phyloP scores from a whole-genome alignment of 2,797 vertebrate species.

The Myripristis jacobus region DNA sequence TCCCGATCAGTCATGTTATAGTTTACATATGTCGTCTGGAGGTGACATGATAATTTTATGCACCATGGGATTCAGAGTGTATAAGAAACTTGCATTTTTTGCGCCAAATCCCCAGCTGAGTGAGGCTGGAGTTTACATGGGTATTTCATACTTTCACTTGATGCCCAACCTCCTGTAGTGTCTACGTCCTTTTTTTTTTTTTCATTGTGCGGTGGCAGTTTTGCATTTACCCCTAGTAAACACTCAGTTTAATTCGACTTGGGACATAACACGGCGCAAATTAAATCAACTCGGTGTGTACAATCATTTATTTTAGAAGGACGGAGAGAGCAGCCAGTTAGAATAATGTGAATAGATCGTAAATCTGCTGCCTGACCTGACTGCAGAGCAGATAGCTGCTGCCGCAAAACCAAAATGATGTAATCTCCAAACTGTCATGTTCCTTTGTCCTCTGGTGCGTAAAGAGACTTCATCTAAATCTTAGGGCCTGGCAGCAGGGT shows the following conservation, averaged over 20 bases:
- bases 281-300: conserved; percentile 67
- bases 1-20: background rate
- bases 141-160: conserved; percentile 34
- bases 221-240: conserved; percentile 64
- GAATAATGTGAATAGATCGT: conserved; percentile 54
- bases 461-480: conserved; percentile 59
- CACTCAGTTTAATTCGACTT: conserved; percentile 73
- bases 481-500: conserved; percentile 23
- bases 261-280: conserved; percentile 68
- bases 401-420: conserved; percentile 55
- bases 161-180: conserved; percentile 44
- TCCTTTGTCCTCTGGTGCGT: conserved; percentile 58
- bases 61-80: background rate
- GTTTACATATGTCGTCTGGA: conserved; percentile 3
- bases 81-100: background rate
- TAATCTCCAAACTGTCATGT: conserved; percentile 58
- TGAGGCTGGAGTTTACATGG: conserved; percentile 32
- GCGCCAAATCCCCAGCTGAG: conserved; percentile 28
- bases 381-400: conserved; percentile 58
- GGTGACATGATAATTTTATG: background rate
- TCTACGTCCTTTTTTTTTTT: conserved; percentile 46
- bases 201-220: conserved; percentile 51
- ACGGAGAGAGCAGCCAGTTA: conserved; percentile 50
- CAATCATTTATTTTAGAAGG: conserved; percentile 69
- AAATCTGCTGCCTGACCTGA: conserved; percentile 57